phyloP scores from a whole-genome alignment of 1,140 invertebrate species.

The Metopolophium dirhodum region DNA sequence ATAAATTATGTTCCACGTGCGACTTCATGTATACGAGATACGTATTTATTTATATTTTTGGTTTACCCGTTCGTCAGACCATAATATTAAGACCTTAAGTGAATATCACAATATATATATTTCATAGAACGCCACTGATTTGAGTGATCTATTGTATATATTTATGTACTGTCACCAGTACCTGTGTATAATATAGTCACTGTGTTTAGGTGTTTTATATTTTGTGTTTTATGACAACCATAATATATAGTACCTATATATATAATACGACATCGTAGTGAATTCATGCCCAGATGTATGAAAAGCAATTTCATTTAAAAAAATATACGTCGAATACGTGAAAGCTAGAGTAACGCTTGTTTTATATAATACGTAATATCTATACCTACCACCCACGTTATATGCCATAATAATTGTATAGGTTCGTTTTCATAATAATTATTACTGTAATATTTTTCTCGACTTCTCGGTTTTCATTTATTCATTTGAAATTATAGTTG shows the following conservation, averaged over 20 bases:
- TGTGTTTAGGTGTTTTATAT: neutral
- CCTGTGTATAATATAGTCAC: neutral
- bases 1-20: neutral
- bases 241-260: neutral
- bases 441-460: neutral
- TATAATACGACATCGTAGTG: neutral
- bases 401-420: neutral
- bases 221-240: neutral
- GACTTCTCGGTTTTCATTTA: neutral
- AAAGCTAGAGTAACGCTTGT: neutral
- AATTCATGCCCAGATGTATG: neutral
- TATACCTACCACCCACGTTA: neutral
- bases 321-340: neutral
- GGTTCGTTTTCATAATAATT: neutral
- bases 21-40: neutral
- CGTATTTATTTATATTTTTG: neutral
- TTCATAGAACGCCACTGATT: neutral
- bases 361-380: neutral
- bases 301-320: neutral
- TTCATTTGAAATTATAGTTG: neutral
- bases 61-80: neutral
- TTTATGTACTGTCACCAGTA: neutral
- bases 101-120: neutral
- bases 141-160: constrained; percentile 13
- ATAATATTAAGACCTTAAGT: neutral